Conservation (phyloP, 2,113 vertebrate species). For the Toxotes chatareus region DNA sequence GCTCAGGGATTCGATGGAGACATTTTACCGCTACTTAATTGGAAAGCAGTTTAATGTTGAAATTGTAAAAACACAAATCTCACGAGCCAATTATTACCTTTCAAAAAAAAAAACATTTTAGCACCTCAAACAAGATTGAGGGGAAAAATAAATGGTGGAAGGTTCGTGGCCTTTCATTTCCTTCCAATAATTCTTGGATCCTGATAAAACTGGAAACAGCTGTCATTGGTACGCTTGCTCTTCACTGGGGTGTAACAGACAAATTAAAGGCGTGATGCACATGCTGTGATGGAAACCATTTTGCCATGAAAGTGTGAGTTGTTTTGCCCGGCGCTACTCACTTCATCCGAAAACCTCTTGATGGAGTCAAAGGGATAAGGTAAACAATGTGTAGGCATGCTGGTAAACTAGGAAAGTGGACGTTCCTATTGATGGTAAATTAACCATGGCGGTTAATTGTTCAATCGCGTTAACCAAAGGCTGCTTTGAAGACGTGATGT, state of each 20-base stretch:
- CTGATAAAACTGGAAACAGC: slow-evolving; percentile 70
- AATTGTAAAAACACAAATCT: slow-evolving; percentile 59
- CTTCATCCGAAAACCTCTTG: slow-evolving; percentile 73
- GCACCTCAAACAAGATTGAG: slow-evolving; percentile 49
- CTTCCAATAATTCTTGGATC: slow-evolving; percentile 62
- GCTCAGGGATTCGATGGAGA: not conserved
- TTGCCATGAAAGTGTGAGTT: slow-evolving; percentile 84
- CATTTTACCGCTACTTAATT: slow-evolving; percentile 29
- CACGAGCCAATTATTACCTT: slow-evolving; percentile 69
- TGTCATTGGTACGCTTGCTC: slow-evolving; percentile 62
- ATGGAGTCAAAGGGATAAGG: slow-evolving; percentile 66
- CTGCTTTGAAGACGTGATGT: slow-evolving; percentile 66
- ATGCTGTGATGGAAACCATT: slow-evolving; percentile 79
- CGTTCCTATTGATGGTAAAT: slow-evolving; percentile 69
- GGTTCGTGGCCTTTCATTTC: slow-evolving; percentile 56
- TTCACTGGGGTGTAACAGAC: slow-evolving; percentile 66
- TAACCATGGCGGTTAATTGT: slow-evolving; percentile 82
- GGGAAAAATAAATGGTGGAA: slow-evolving; percentile 41
- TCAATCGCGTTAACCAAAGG: slow-evolving; percentile 75
- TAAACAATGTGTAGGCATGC: slow-evolving; percentile 64
- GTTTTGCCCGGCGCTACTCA: slow-evolving; percentile 76
- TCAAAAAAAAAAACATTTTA: slow-evolving; percentile 60
- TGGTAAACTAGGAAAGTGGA: slow-evolving; percentile 63
- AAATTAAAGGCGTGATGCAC: slow-evolving; percentile 74
- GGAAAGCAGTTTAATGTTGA: slow-evolving; percentile 34